Base-by-base conservation (phyloP, 2,888 invertebrate genomes). In the Pseudoips prasinana region DNA sequence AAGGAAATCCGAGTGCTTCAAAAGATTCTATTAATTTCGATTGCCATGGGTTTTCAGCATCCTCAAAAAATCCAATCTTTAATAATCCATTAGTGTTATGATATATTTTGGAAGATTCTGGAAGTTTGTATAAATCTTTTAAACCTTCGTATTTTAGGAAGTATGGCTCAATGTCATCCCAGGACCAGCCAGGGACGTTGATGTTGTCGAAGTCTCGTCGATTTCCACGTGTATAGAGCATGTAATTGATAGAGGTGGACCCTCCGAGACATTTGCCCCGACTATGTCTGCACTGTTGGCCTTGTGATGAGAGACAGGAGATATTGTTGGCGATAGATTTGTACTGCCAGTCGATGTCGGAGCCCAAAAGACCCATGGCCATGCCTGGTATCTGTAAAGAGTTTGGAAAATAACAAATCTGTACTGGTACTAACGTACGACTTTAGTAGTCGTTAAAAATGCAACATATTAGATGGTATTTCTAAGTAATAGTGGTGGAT, bases 181-280 rank as follows among this genome's bases (percentile, higher is more conserved):
- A 81, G 17, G 56, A 46, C 84, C 84, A 84, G 5, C 71, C 79
- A 1, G 73, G 44, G 8, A 72, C 33, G 26, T 43, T 33, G 9
- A 68, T 61, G 7, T 65, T 57, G 31, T 70, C 67, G 40, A 59
- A 80, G 54, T 83, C 82, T 0, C 5, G 25, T 0, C 56, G 62
- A 38, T 68, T 71, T 1, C 83, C 83, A 17, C 84, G 72, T 1
- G 65, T 62, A 55, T 79, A 80, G 43, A 81, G 46, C 81, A 84
- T 79, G 52, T 70, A 68, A 58, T 84, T 84, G 48, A 75, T 73
- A 50, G 64, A 64, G 30, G 81, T 73, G 40, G 83, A 80, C 31
- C 83, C 83, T 1, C 83, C 83, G 30, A 84, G 73, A 14, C 73
- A 68, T 36, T 68, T 71, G 36, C 84, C 83, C 39, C 81, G 73